A percentile compares a stretch with the other conserved stretches of the same genome.
Conservation (phyloP, 2,113 vertebrate species). For the Elephas maximus region DNA sequence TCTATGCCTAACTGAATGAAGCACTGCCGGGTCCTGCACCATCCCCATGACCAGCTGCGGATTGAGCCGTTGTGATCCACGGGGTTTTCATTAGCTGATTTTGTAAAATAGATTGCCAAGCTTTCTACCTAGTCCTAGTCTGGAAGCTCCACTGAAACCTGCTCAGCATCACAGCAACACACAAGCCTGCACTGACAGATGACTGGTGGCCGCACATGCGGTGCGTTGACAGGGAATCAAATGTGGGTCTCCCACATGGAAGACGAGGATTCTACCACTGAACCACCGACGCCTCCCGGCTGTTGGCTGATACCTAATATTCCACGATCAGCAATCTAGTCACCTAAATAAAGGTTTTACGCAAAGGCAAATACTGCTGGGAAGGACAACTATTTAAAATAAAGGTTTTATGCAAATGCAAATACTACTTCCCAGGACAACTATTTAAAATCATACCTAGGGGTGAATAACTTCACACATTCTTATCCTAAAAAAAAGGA, state of each 20-base stretch:
- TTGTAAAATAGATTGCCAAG: not conserved
- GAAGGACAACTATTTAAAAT: not conserved
- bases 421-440: not conserved
- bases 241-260: not conserved
- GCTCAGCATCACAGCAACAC: not conserved
- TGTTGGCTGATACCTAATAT: not conserved
- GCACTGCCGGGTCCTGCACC: not conserved
- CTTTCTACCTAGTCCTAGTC: not conserved
- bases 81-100: not conserved
- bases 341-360: not conserved
- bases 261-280: not conserved
- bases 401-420: conserved; percentile 15
- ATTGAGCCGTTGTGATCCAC: not conserved
- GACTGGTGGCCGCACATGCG: not conserved
- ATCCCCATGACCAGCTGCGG: not conserved
- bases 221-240: not conserved
- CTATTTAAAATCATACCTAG: not conserved
- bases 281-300: not conserved
- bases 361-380: not conserved
- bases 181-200: not conserved
- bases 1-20: not conserved
- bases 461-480: conserved; percentile 20
- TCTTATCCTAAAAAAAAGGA: not conserved
- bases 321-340: conserved; percentile 5
- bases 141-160: not conserved